Evolutionary conservation across 2,113 vertebrate species (phyloP).

Genomic region (Dipodomys spectabilis): DNA sequence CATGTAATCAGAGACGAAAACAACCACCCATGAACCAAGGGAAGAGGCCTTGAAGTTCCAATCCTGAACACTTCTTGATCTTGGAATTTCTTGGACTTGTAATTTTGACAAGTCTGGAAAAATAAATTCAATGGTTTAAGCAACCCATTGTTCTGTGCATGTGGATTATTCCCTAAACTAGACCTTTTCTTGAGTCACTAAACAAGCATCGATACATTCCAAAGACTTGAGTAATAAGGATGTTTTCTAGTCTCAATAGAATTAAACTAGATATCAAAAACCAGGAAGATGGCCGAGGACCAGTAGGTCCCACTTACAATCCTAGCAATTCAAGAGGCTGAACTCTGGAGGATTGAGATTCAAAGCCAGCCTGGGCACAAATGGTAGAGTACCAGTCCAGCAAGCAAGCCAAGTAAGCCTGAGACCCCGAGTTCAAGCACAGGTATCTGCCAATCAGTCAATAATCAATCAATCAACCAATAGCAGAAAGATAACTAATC

Average conservation of each 20-base stretch:
- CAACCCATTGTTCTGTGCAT: background rate
- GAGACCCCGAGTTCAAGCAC: too few species aligned
- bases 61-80: background rate
- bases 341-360: too few species aligned
- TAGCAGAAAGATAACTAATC: background rate
- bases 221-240: background rate
- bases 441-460: too few species aligned
- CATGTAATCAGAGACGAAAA: background rate
- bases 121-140: background rate
- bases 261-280: constrained; percentile 38
- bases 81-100: background rate
- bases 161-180: background rate
- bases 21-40: background rate
- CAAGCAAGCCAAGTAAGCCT: too few species aligned
- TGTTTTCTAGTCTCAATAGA: background rate
- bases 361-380: too few species aligned
- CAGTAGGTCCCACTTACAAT: too few species aligned
- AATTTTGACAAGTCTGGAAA: background rate
- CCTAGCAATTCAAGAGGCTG: too few species aligned
- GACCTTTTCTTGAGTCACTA: background rate
- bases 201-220: background rate
- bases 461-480: too few species aligned
- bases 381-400: too few species aligned
- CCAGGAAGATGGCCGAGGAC: background rate
- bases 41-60: background rate